A percentile compares a stretch with the other conserved stretches of the same genome.
phyloP scores from a whole-genome alignment of 2,888 invertebrate genomes.

The Dasysyrphus albostriatus region DNA sequence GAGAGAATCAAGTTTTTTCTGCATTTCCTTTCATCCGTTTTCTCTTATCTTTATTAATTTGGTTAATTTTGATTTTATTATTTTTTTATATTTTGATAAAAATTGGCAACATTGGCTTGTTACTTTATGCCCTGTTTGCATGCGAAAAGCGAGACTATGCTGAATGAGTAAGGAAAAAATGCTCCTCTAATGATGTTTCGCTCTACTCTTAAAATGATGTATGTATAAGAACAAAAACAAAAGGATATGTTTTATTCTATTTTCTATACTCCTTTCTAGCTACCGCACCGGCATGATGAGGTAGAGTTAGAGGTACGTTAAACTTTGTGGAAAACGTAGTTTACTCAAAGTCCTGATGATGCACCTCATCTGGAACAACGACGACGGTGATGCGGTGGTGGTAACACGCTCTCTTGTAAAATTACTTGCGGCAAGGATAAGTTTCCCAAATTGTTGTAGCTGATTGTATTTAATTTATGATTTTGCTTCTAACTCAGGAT shows the following conservation, averaged over 20 bases:
- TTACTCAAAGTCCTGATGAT: slow-evolving; percentile 28
- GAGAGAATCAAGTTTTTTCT: no score
- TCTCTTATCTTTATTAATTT: no score
- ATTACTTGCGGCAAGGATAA: slow-evolving; percentile 70
- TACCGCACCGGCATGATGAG: background rate
- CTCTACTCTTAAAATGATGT: slow-evolving; percentile 46
- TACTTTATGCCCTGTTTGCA: background rate
- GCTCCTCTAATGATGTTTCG: slow-evolving; percentile 63
- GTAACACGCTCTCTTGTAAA: slow-evolving; percentile 66
- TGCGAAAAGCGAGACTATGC: background rate
- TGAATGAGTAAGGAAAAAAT: slow-evolving; percentile 49
- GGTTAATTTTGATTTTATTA: background rate
- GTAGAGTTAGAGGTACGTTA: background rate
- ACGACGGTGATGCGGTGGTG: background rate
- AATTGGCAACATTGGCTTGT: background rate
- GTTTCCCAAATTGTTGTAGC: slow-evolving; percentile 68
- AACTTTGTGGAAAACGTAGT: slow-evolving; percentile 23
- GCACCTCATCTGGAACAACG: background rate
- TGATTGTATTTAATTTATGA: slow-evolving; percentile 69
- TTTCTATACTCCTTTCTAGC: background rate
- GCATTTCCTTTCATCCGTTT: no score
- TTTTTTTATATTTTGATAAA: background rate
- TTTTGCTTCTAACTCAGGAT: slow-evolving; percentile 47
- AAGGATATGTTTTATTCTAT: slow-evolving; percentile 28
- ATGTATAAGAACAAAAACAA: slow-evolving; percentile 49